phyloP scores from a whole-genome alignment of 2,888 invertebrate species.

The Ceriagrion tenellum region DNA sequence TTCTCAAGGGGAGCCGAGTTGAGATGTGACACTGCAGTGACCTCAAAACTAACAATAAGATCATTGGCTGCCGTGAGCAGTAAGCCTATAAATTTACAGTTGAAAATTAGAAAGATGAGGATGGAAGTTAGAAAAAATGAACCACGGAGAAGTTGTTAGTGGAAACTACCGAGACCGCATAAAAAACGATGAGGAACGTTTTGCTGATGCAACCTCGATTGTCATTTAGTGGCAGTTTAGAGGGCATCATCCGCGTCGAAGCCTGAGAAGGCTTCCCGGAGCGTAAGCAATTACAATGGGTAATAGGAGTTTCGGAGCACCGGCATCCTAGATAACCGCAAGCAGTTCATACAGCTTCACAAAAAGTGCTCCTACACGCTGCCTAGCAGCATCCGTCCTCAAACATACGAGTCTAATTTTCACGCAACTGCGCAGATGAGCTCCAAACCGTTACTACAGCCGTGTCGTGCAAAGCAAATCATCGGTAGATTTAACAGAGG shows the following conservation, averaged over 20 bases:
- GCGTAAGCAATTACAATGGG: background rate
- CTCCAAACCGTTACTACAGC: too few species aligned
- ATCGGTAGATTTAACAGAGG: too few species aligned
- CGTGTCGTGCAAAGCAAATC: too few species aligned
- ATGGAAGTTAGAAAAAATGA: background rate
- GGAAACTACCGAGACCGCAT: background rate
- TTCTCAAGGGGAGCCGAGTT: background rate
- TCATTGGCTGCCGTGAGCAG: background rate
- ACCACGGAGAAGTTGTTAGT: background rate
- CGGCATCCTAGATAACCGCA: background rate
- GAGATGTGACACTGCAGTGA: background rate
- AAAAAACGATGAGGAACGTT: background rate
- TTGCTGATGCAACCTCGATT: background rate
- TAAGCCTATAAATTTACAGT: background rate
- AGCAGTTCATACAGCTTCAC: too few species aligned
- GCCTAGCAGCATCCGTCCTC: too few species aligned
- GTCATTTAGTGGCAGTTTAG: background rate
- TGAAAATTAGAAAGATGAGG: background rate
- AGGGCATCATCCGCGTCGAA: background rate
- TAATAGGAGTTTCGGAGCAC: background rate
- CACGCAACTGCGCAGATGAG: too few species aligned
- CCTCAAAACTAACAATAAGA: background rate
- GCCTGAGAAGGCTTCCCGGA: background rate
- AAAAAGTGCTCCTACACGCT: too few species aligned
- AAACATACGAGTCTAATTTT: too few species aligned